Evolutionary conservation across 2,888 invertebrate species (phyloP).

Genomic region (Drosophila anceps): DNA sequence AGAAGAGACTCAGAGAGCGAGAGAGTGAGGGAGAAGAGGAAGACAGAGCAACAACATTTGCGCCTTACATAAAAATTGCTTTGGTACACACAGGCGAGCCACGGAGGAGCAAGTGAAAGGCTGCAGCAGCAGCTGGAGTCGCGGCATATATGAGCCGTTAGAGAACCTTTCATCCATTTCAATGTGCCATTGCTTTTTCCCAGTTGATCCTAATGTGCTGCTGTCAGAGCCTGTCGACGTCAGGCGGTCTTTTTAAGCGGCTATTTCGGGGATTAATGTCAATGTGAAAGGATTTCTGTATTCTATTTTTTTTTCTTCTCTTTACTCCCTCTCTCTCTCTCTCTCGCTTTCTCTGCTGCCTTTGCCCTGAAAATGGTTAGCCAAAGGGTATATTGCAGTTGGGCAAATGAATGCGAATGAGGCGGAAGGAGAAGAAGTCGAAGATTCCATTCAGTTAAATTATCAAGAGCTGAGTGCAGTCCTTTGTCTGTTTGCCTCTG

Average conservation of each 20-base stretch:
- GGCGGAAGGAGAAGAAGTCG: neutral
- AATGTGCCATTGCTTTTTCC: constrained; percentile 31
- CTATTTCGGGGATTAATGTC: constrained; percentile 78
- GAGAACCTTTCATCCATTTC: constrained; percentile 42
- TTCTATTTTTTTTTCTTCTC: constrained; percentile 14
- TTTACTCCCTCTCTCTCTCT: neutral
- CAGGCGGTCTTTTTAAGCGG: constrained; percentile 62
- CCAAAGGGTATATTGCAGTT: constrained; percentile 11
- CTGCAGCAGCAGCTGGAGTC: constrained; percentile 4
- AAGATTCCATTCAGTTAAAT: neutral
- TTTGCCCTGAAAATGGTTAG: neutral
- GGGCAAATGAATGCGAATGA: neutral
- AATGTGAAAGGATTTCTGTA: constrained; percentile 70
- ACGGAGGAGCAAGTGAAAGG: neutral
- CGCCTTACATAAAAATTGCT: constrained; percentile 53
- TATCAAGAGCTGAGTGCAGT: constrained; percentile 5
- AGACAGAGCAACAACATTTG: constrained; percentile 12
- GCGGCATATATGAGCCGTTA: constrained; percentile 14
- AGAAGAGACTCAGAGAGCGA: neutral
- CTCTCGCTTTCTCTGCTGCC: neutral
- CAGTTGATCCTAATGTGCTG: constrained; percentile 74
- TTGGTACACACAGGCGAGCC: constrained; percentile 25
- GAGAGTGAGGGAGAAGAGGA: neutral
- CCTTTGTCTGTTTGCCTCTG: neutral
- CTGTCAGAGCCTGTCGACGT: constrained; percentile 73